phyloP scores from a whole-genome alignment of 2,888 invertebrate genomes.

The Luperina nickerlii region DNA sequence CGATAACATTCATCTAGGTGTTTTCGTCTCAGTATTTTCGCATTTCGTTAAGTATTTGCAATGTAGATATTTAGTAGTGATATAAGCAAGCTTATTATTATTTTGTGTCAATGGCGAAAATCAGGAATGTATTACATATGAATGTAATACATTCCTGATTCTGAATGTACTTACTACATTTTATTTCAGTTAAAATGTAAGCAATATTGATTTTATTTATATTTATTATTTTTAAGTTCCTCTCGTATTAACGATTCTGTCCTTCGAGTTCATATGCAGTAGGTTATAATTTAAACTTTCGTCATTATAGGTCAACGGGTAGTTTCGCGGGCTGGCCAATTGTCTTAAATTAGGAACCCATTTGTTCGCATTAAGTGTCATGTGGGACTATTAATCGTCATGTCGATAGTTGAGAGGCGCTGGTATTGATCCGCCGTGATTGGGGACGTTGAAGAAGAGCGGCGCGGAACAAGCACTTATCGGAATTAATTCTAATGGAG shows the following conservation, averaged over 20 bases:
- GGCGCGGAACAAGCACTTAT: constrained; percentile 67
- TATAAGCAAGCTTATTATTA: neutral
- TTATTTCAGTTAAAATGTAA: constrained; percentile 61
- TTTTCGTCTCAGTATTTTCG: constrained; percentile 4
- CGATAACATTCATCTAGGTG: neutral
- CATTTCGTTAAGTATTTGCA: neutral
- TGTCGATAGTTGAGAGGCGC: constrained; percentile 67
- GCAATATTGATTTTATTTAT: constrained; percentile 19
- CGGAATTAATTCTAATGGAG: constrained; percentile 70
- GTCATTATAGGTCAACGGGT: constrained; percentile 66
- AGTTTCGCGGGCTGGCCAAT: constrained; percentile 79
- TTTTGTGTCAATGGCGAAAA: constrained; percentile 43
- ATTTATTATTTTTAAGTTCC: constrained; percentile 5
- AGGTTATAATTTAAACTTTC: constrained; percentile 69
- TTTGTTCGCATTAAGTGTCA: constrained; percentile 82
- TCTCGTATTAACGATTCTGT: constrained; percentile 19
- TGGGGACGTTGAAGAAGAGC: constrained; percentile 56
- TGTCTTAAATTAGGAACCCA: constrained; percentile 85
- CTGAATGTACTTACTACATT: too few species aligned
- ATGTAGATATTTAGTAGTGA: neutral
- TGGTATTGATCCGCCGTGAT: constrained; percentile 67
- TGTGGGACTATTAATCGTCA: constrained; percentile 77
- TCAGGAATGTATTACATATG: constrained; percentile 38
- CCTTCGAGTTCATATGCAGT: constrained; percentile 31
- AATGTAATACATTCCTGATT: too few species aligned